Evolutionary conservation across 2,888 invertebrate genomes (phyloP), one percentile per base, ranked within the genome.

Genomic region (Boloria euphrosyne): DNA sequence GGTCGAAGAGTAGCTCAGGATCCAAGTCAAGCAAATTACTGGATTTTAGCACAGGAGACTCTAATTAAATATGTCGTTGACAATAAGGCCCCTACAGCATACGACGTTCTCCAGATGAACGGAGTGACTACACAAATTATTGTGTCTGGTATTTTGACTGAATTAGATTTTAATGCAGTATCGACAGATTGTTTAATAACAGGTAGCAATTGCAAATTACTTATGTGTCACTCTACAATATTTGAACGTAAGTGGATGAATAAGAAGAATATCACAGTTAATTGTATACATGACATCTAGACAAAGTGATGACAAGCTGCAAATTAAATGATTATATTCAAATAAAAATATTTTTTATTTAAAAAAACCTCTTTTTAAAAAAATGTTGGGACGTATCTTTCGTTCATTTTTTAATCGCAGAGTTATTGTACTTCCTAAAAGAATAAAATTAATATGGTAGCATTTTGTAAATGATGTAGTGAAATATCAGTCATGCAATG

Each of bases 11-110:
- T 5, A 13, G 17, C 14, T 6, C n/a, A 57, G 44, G 14, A 49
- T 17, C 49, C 58, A 3, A 17, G 31, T 49, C n/a, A 49, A 13
- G 31, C 58, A n/a, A 27, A 59, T n/a, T 59, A 59, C 31, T 14
- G 27, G 14, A 13, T 13, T 7, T 10, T 49, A 13, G 58, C 58
- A 59, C 16, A 59, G 31, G 17, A 49, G 14, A 18, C 58, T 13
- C 49, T 59, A 6, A 13, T 4, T 2, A 59, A 59, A 59, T 31
- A 59, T 49, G 31, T 7, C 7, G 0, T 2, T 3, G 14, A 49
- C 0, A 49, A 3, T 14, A 0, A 17, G 0, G 13, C 2, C 6
- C 1, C 5, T 4, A 7, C 2, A 17, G 27, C 1, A 14, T 49
- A 18, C 5, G 16, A 13, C 3, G 49, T 49, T 10, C 0, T 59